Conservation (phyloP, 2,113 vertebrate species). For the Larimichthys crocea region DNA sequence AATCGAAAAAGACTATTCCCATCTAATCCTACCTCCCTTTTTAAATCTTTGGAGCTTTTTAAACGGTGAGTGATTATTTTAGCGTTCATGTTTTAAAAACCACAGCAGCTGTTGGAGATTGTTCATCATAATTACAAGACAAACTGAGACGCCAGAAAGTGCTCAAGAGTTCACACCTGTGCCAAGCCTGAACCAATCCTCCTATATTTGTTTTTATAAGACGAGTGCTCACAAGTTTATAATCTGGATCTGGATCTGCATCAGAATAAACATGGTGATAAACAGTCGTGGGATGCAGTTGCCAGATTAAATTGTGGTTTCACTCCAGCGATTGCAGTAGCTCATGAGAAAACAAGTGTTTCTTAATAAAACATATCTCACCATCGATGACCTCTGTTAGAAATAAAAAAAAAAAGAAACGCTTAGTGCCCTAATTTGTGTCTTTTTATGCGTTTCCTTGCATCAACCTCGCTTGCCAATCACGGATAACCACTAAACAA, state of each 20-base stretch:
- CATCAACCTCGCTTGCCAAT: not conserved
- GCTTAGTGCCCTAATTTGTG: not conserved
- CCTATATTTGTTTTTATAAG: slow-evolving; percentile 9
- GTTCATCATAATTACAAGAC: slow-evolving; percentile 41
- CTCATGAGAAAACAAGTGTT: not conserved
- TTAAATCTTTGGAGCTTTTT: slow-evolving; percentile 37
- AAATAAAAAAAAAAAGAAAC: not conserved
- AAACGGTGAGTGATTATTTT: slow-evolving; percentile 30
- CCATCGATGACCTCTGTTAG: not conserved
- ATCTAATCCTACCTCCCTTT: slow-evolving; percentile 46
- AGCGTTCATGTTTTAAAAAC: slow-evolving; percentile 25
- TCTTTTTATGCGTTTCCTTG: not conserved
- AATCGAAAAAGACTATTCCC: slow-evolving; percentile 47
- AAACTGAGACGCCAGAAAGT: slow-evolving; percentile 24
- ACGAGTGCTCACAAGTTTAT: slow-evolving; percentile 13
- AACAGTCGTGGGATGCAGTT: not conserved
- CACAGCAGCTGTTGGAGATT: slow-evolving; percentile 48
- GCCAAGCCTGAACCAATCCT: slow-evolving; percentile 12
- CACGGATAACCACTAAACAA: not conserved
- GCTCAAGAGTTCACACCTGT: not conserved
- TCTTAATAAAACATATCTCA: not conserved
- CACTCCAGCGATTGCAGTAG: not conserved
- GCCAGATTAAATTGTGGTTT: slow-evolving; percentile 18
- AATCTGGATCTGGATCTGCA: slow-evolving; percentile 9
- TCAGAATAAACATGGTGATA: slow-evolving; percentile 13